These are phyloP conservation scores for Anas acuta DNA, from an alignment of 2,797 vertebrate genomes.

Conservation along the genomic window DNA sequence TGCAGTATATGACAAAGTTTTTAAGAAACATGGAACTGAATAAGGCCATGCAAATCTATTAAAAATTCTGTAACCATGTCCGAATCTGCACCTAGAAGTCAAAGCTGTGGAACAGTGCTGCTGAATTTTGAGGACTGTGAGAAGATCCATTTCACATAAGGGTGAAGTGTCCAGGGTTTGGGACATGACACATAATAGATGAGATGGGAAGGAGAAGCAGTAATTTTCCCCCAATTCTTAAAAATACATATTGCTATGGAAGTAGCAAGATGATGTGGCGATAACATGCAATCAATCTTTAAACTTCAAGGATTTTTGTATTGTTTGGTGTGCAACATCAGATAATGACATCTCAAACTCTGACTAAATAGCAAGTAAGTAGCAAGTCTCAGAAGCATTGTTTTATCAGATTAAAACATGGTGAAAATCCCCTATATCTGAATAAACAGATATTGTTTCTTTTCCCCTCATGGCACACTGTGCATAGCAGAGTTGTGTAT, in stretches of 20 bases:
- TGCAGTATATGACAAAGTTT: neutral
- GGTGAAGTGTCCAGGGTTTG: neutral
- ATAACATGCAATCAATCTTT: neutral
- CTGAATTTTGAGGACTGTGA: neutral
- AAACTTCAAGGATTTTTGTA: constrained; percentile 7
- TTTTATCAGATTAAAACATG: neutral
- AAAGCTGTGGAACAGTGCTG: neutral
- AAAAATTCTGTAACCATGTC: neutral
- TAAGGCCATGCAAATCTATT: neutral
- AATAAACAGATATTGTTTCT: neutral
- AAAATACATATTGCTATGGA: neutral
- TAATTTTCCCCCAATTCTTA: neutral
- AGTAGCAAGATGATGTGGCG: neutral
- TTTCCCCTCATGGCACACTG: neutral
- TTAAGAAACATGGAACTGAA: accelerated
- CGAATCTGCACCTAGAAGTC: neutral
- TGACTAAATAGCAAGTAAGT: constrained; percentile 34
- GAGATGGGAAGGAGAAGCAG: neutral
- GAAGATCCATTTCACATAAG: neutral
- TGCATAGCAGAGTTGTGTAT: neutral
- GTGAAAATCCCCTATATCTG: constrained; percentile 25
- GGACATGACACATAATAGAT: neutral
- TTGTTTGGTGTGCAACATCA: neutral
- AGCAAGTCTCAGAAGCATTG: constrained; percentile 19
- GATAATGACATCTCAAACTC: neutral